Evolutionary conservation across 1,140 invertebrate genomes (phyloP), one percentile per base, ranked within the genome.

Genomic region (Lucilia sericata): DNA sequence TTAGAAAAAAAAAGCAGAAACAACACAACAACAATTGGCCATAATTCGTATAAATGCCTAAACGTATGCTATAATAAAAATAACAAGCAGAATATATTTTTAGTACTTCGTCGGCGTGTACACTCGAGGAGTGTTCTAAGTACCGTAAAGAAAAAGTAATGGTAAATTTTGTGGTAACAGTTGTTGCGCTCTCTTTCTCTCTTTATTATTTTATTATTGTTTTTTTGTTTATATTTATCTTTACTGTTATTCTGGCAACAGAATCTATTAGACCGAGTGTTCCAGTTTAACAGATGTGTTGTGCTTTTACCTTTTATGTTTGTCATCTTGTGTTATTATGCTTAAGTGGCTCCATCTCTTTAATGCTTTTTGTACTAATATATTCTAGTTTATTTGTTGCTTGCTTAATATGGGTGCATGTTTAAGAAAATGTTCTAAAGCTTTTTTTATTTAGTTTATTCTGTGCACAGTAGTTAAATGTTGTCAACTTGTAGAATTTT

Each of bases 371-470:
- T 76, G 83, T 84, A 36, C 60, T 80, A 7, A 12, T 65, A 65
- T 82, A 21, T 65, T 17, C 47, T 74, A 81, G 82, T 86, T 95
- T 92, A 91, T 94, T 86, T 95, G 93, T 60, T 65, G 76, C 47
- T 80, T 70, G 65, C 92, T 95, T 88, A 85, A 94, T 10, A 92
- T 98, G 42, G 76, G 51, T 82, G 34, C 70, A 47, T 83, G 60
- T 19, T n/a, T 83, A 70, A 5, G 70, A 65, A 42, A 83, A 74
- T 70, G 14, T 70, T 47, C 82, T 74, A 74, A 83, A 74, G 60
- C 82, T 83, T 83, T 83, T 60, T 82, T 25, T 65, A 51, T 30
- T 42, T 25, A 30, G 17, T 1, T 55, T 34, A 13, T 74, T 74
- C 0, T 75, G 47, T 75, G 34, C 47, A 75, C 74, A 51, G 36